Conservation (phyloP, 2,888 invertebrate species). For the Pyrocoelia pectoralis region DNA sequence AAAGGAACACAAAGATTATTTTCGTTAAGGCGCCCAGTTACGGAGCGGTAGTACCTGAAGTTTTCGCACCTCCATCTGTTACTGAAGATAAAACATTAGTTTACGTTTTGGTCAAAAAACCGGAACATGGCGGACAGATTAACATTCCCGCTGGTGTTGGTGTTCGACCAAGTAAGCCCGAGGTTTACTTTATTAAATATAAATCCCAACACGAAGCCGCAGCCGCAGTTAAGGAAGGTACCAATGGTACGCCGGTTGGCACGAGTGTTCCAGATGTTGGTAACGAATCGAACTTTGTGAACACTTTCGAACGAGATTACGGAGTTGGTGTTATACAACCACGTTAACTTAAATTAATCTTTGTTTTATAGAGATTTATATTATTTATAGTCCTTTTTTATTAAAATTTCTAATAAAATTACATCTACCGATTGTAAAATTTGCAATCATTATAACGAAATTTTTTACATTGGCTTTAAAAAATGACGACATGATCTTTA, state of each 20-base stretch:
- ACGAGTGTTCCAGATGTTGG: constrained; percentile 17
- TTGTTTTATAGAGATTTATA: not conserved
- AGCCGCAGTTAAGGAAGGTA: constrained; percentile 35
- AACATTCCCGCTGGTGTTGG: constrained; percentile 75
- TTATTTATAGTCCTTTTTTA: not conserved
- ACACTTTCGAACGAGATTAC: constrained; percentile 6
- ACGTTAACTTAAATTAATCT: not conserved
- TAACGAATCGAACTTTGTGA: constrained; percentile 12
- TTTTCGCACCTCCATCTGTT: constrained; percentile 32
- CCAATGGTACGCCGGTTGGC: constrained; percentile 25
- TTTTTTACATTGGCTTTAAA: too few relatives aligned
- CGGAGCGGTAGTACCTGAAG: constrained; percentile 36
- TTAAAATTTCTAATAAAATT: not conserved
- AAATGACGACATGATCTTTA: too few relatives aligned
- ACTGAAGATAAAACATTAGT: constrained; percentile 33
- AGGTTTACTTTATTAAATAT: constrained; percentile 85
- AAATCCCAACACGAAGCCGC: constrained; percentile 66
- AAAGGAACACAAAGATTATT: constrained; percentile 12
- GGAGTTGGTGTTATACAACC: not conserved
- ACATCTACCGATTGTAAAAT: too few relatives aligned
- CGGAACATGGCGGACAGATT: constrained; percentile 81
- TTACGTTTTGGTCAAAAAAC: constrained; percentile 50
- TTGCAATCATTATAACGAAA: too few relatives aligned
- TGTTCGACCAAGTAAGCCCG: constrained; percentile 82
- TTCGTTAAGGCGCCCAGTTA: constrained; percentile 16